Evolutionary conservation across 2,888 invertebrate genomes (phyloP).

Genomic region (Pharmacophagus antenor): DNA sequence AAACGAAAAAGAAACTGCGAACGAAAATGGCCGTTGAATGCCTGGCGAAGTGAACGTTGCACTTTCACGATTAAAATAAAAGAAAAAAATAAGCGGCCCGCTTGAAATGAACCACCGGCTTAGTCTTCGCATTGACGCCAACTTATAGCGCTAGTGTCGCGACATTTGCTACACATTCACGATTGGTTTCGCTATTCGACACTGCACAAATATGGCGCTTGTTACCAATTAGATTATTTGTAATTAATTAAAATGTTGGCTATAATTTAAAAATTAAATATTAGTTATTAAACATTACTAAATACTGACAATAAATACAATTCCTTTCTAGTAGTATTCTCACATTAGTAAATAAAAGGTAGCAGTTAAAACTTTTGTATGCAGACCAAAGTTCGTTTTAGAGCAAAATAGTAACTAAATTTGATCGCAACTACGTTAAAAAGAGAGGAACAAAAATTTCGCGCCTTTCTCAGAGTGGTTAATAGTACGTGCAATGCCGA

Average conservation of each 20-base stretch:
- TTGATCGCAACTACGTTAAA: slow-evolving; percentile 21
- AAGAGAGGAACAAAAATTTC: slow-evolving; percentile 33
- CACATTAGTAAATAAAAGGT: background rate
- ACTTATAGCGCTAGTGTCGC: slow-evolving; percentile 53
- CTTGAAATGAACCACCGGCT: slow-evolving; percentile 68
- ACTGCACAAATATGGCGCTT: slow-evolving; percentile 57
- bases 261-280: background rate
- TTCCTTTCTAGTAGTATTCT: background rate
- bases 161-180: slow-evolving; percentile 3
- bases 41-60: slow-evolving; percentile 75
- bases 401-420: background rate
- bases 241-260: background rate
- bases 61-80: slow-evolving; percentile 76
- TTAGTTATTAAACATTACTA: background rate
- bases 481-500: slow-evolving; percentile 43
- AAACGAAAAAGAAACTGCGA: slow-evolving; percentile 69
- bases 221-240: slow-evolving; percentile 11
- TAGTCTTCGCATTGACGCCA: slow-evolving; percentile 55
- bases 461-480: slow-evolving; percentile 37
- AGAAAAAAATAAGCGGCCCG: slow-evolving; percentile 60
- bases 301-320: too few relatives aligned
- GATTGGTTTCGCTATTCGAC: slow-evolving; percentile 74
- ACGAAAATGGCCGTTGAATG: slow-evolving; percentile 72
- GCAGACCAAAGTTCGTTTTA: background rate
- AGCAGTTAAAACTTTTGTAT: too few relatives aligned